Conservation (phyloP, 2,888 invertebrate genomes). For the Drosophila conformis region DNA sequence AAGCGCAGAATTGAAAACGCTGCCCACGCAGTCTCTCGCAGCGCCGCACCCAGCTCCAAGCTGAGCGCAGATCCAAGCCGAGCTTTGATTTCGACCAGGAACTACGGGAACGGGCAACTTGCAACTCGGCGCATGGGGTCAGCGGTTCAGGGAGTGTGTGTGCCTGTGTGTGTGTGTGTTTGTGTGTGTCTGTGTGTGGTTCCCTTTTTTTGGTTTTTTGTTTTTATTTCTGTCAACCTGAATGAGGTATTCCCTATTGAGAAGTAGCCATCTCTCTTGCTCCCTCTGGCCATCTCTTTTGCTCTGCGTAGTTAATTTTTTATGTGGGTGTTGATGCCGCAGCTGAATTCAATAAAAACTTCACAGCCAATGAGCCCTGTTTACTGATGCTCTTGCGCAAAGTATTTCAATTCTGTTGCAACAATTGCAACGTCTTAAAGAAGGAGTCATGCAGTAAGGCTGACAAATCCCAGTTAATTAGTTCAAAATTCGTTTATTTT, state of each 20-base stretch:
- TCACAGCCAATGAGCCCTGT: conserved; percentile 71
- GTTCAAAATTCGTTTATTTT: not conserved
- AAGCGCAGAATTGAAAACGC: conserved; percentile 71
- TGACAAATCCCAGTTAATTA: not conserved
- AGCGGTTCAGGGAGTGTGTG: not conserved
- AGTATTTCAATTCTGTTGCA: not conserved
- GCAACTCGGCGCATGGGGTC: not conserved
- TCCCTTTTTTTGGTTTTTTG: not conserved
- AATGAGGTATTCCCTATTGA: conserved; percentile 15
- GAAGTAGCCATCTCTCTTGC: conserved; percentile 1
- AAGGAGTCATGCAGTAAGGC: not conserved
- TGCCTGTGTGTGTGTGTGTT: conserved; percentile 1
- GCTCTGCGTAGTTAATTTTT: not conserved
- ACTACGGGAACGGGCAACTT: not conserved
- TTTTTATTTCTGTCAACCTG: conserved; percentile 9
- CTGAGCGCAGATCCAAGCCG: not conserved
- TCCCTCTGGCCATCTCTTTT: not conserved
- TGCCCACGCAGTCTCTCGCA: conserved; percentile 63
- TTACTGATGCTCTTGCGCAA: conserved; percentile 9
- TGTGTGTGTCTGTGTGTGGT: conserved; percentile 18
- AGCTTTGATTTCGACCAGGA: conserved; percentile 4
- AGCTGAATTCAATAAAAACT: conserved; percentile 75
- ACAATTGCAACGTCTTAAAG: not conserved
- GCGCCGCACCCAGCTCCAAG: conserved; percentile 30
- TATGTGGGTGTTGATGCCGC: conserved; percentile 63